Evolutionary conservation across 2,113 vertebrate species (phyloP).

Genomic region (Carassius gibelio): DNA sequence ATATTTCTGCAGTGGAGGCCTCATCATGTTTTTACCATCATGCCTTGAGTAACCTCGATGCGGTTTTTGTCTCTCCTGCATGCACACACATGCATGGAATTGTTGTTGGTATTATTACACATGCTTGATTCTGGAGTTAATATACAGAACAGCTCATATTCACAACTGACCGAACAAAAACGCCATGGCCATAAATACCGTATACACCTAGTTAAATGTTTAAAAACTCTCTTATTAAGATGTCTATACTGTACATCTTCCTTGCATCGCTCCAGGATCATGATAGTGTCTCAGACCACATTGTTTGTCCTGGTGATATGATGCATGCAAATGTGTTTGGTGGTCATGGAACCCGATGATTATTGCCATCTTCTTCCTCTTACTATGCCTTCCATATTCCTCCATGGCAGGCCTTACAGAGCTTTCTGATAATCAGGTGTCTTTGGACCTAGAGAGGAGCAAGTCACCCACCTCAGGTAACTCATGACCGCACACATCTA

Average conservation of each 20-base stretch:
- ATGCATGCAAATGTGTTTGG: background rate
- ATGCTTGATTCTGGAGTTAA: constrained; percentile 44
- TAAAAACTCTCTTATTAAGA: background rate
- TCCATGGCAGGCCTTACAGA: constrained; percentile 88
- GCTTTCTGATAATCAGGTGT: constrained; percentile 91
- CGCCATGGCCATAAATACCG: background rate
- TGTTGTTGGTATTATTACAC: constrained; percentile 28
- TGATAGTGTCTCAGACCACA: constrained; percentile 55
- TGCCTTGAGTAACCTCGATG: constrained; percentile 19
- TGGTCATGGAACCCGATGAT: background rate
- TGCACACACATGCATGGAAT: constrained; percentile 2
- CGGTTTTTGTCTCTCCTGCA: background rate
- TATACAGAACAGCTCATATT: background rate
- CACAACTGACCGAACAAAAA: background rate
- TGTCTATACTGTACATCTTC: background rate
- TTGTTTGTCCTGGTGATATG: constrained; percentile 37
- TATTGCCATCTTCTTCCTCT: constrained; percentile 29
- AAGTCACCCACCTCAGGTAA: constrained; percentile 98
- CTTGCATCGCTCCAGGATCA: constrained; percentile 48
- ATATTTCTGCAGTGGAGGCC: constrained; percentile 64
- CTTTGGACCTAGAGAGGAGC: constrained; percentile 93
- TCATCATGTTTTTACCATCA: constrained; percentile 48
- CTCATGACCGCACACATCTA: background rate
- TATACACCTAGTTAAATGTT: background rate
- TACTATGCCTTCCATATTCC: constrained; percentile 40